Conservation (phyloP, 2,888 invertebrate species). For the Seira ritae region DNA sequence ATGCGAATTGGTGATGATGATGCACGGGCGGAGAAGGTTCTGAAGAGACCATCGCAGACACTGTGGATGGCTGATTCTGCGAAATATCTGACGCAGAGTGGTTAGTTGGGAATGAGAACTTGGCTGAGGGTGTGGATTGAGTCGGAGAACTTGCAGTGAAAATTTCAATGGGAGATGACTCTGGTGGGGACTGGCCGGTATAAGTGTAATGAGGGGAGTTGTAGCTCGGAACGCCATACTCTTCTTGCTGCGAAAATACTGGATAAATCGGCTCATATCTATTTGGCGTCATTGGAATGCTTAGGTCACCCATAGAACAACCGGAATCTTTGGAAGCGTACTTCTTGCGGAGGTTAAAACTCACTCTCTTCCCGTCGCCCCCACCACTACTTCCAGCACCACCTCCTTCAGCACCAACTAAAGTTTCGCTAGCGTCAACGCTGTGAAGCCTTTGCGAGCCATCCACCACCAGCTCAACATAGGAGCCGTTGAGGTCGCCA, state of each 20-base stretch:
- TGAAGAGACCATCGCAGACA: slow-evolving; percentile 43
- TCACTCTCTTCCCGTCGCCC: slow-evolving; percentile 67
- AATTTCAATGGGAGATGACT: slow-evolving; percentile 60
- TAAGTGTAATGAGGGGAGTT: slow-evolving; percentile 72
- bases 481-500: slow-evolving; percentile 47
- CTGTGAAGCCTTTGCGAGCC: slow-evolving; percentile 10
- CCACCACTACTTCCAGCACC: slow-evolving; percentile 13
- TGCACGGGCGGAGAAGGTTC: slow-evolving; percentile 11
- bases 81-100: slow-evolving; percentile 20
- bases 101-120: slow-evolving; percentile 60
- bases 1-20: neutral
- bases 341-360: slow-evolving; percentile 70
- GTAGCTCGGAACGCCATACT: slow-evolving; percentile 71
- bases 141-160: slow-evolving; percentile 38
- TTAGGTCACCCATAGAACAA: slow-evolving; percentile 67
- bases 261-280: slow-evolving; percentile 72
- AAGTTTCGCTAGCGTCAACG: slow-evolving; percentile 8
- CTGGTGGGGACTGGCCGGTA: slow-evolving; percentile 70
- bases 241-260: slow-evolving; percentile 71
- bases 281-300: slow-evolving; percentile 60
- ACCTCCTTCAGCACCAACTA: neutral
- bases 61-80: slow-evolving; percentile 29
- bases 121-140: slow-evolving; percentile 34
- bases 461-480: slow-evolving; percentile 43
- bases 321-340: slow-evolving; percentile 65